Conservation (phyloP, 2,113 vertebrate species). For the Takifugu bimaculatus region DNA sequence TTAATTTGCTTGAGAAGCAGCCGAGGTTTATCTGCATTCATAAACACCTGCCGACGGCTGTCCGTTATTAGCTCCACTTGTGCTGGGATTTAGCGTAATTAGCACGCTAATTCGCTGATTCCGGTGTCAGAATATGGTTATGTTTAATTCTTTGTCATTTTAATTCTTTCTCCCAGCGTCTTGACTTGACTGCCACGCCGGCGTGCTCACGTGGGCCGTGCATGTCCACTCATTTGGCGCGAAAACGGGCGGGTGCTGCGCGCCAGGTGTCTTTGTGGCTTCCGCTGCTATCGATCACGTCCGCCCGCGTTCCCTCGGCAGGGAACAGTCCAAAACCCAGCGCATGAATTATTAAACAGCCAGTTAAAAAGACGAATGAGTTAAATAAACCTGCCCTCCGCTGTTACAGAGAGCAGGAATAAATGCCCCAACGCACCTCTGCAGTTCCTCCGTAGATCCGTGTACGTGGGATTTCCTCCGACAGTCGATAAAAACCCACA, state of each 20-base stretch:
- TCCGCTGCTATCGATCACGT: conserved; percentile 54
- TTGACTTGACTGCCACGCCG: too few species aligned
- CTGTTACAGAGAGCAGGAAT: conserved; percentile 33
- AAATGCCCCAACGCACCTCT: conserved; percentile 34
- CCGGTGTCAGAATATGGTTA: too few species aligned
- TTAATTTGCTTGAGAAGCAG: conserved; percentile 50
- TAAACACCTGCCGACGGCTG: conserved; percentile 24
- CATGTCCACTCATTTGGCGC: too few species aligned
- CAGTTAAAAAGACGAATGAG: conserved; percentile 71
- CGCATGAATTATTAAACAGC: conserved; percentile 70
- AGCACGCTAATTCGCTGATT: conserved; percentile 1
- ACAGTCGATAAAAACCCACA: conserved; percentile 37
- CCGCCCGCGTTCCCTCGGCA: conserved; percentile 30
- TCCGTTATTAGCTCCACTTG: conserved; percentile 36
- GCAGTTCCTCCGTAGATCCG: conserved; percentile 22
- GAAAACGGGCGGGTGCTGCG: not conserved
- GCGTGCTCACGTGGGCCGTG: too few species aligned
- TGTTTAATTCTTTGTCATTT: too few species aligned
- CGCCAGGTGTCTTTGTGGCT: conserved; percentile 24
- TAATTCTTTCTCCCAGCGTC: too few species aligned
- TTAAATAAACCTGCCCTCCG: conserved; percentile 56
- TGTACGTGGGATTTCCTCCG: conserved; percentile 20
- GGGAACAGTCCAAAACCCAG: conserved; percentile 47
- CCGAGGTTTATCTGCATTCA: conserved; percentile 18
- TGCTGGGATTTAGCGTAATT: conserved; percentile 57